phyloP scores from a whole-genome alignment of 2,888 invertebrate species.

The Corythucha ciliata region DNA sequence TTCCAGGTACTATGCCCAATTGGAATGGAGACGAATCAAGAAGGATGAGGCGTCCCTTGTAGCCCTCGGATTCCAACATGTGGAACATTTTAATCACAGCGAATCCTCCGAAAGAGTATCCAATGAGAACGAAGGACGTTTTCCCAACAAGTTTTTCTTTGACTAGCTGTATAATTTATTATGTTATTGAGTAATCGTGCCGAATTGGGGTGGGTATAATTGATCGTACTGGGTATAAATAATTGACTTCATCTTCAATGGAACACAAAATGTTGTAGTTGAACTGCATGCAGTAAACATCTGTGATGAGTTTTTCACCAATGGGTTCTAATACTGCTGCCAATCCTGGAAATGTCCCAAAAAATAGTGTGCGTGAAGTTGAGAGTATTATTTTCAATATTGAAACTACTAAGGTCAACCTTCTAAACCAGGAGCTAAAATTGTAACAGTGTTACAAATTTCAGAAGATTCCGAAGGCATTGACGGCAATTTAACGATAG shows the following conservation, averaged over 20 bases:
- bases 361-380: background rate
- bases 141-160: conserved; percentile 40
- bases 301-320: conserved; percentile 46
- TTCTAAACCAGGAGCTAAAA: conserved; percentile 60
- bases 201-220: background rate
- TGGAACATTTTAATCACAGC: conserved; percentile 67
- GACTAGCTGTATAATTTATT: conserved; percentile 4
- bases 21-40: conserved; percentile 75
- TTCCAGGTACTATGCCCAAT: conserved; percentile 43
- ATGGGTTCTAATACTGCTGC: conserved; percentile 48
- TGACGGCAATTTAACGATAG: conserved; percentile 45
- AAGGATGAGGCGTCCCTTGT: conserved; percentile 54
- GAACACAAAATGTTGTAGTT: conserved; percentile 41
- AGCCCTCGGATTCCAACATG: conserved; percentile 58
- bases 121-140: conserved; percentile 63
- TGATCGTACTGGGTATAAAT: conserved; percentile 30
- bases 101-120: conserved; percentile 80
- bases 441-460: conserved; percentile 43
- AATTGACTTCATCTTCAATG: conserved; percentile 46
- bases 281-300: conserved; percentile 49
- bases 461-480: conserved; percentile 43
- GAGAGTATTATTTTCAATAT: background rate
- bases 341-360: conserved; percentile 41
- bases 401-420: conserved; percentile 38
- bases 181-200: background rate